phyloP scores from a whole-genome alignment of 1,140 invertebrate species.

The Paraescarpia echinospica region DNA sequence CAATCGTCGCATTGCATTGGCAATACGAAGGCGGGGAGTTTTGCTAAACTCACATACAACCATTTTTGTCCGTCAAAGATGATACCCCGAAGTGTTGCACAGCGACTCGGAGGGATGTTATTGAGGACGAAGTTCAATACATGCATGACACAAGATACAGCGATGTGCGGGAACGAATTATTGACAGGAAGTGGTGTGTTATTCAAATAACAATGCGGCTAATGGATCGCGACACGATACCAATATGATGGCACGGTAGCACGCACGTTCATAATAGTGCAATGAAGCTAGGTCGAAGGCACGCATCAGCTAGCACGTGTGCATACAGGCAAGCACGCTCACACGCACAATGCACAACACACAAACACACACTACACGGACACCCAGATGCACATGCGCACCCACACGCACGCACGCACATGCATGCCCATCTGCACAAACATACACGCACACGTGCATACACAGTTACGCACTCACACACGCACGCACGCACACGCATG shows the following conservation, averaged over 20 bases:
- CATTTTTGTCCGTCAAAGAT: background rate
- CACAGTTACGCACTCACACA: too few relatives aligned
- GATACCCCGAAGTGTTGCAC: background rate
- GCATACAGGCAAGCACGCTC: background rate
- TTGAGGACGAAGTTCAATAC: background rate
- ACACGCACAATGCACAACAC: background rate
- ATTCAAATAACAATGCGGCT: background rate
- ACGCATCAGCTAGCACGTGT: background rate
- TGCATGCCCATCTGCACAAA: too few relatives aligned
- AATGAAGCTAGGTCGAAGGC: too few relatives aligned
- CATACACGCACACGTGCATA: too few relatives aligned
- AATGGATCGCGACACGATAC: background rate
- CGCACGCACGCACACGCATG: too few relatives aligned
- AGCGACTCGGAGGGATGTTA: background rate
- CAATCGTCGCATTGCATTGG: background rate
- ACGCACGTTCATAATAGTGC: too few relatives aligned
- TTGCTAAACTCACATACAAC: background rate
- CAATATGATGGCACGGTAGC: background rate
- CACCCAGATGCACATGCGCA: background rate
- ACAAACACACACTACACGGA: background rate
- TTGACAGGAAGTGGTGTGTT: background rate
- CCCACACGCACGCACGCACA: background rate
- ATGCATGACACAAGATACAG: background rate
- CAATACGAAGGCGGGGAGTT: too few relatives aligned
- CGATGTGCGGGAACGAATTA: background rate